A percentile compares a stretch with the other conserved stretches of the same genome.
phyloP scores from a whole-genome alignment of 2,113 vertebrate species.

The Notiomystis cincta region DNA sequence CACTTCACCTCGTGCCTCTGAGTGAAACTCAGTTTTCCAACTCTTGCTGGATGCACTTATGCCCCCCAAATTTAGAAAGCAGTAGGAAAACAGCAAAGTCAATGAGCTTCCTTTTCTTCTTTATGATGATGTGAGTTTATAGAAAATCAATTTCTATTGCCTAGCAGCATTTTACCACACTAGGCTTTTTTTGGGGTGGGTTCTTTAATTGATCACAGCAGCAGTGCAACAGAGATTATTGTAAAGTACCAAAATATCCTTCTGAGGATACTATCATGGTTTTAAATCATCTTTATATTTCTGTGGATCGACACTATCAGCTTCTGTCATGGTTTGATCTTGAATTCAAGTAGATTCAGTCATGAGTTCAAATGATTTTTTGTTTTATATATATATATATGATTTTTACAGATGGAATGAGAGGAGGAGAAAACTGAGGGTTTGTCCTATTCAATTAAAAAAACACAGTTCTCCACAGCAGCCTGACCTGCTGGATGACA shows the following conservation, averaged over 20 bases:
- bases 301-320: neutral
- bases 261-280: neutral
- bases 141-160: constrained; percentile 1
- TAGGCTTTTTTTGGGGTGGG: neutral
- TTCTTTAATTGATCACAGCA: neutral
- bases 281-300: neutral
- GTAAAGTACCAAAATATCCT: neutral
- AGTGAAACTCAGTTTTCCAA: neutral
- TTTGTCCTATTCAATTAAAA: neutral
- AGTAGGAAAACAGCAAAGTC: constrained; percentile 44
- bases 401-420: neutral
- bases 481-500: constrained; percentile 54
- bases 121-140: neutral
- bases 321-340: neutral
- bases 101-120: neutral
- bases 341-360: neutral
- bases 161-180: neutral
- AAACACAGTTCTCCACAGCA: neutral
- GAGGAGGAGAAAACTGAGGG: neutral
- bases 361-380: neutral
- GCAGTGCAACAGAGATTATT: neutral
- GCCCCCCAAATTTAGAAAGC: neutral
- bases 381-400: neutral
- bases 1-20: neutral
- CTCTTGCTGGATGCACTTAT: neutral